Evolutionary conservation across 2,888 invertebrate genomes (phyloP), one percentile per base, ranked within the genome.

Genomic region (Folsomia candida): DNA sequence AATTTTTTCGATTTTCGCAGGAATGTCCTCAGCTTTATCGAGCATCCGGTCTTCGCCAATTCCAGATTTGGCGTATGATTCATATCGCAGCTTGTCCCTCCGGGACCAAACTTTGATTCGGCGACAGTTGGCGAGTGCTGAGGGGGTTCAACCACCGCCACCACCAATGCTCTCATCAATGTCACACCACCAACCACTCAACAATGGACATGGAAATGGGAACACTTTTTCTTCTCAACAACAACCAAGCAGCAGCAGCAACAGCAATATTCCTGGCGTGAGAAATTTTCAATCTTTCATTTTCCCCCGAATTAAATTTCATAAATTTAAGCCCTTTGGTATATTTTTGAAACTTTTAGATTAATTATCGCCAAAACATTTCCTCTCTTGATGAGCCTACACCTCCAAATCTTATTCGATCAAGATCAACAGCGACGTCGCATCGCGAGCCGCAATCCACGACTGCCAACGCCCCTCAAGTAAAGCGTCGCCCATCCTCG

Each of bases 1-100:
- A n/a, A n/a, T n/a, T n/a, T n/a, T n/a, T n/a, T n/a, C n/a, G n/a
- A n/a, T n/a, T n/a, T n/a, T n/a, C n/a, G 9, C 47, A 47, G 20
- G 20, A 54, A 78, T 78, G 78, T 75, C 75, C 47, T 79, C 79
- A 24, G 74, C 78, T 47, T 69, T 78, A 24, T 78, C 78, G 26
- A 78, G 77, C 60, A 68, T 76, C 37, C 76, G 79, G 26, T 76
- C 77, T 9, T 78, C 78, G 3, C 79, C 79, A 57, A 78, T 79
- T 26, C 79, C 79, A n/a, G 79, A 79, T 66, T 70, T 79, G 51
- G 76, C 78, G 20, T 77, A 75, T 69, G 79, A 78, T 57, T 74
- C 78, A 4, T 79, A 76, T 69, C 65, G 76, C 64, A 78, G 76
- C 62, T 67, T 79, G 51, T 70, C 75, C 57, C 68, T 78, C 24